Evolutionary conservation across 2,888 invertebrate genomes (phyloP), one percentile per base, ranked within the genome.

Genomic region (Drosophila demipolita): DNA sequence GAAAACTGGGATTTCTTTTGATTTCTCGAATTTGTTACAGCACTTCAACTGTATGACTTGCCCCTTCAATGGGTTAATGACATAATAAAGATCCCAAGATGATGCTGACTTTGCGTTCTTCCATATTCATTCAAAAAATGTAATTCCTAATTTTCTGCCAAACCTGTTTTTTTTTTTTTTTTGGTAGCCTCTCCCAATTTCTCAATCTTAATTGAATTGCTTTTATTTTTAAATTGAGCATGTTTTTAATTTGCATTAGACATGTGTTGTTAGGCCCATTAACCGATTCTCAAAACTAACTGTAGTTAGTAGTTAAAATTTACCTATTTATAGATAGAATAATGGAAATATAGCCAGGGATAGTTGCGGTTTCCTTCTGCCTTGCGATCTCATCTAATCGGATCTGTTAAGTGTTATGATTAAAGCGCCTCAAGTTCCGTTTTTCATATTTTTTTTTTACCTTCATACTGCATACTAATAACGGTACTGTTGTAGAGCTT

Each of bases 371-470:
- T 62, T 50, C 26, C 71, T 59, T 33, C 64, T 52, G 57, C 55
- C 23, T 9, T 9, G 17, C 36, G 77, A 75, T 67, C 40, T 26
- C 32, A 60, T 52, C 38, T 26, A 40, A 72, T 66, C n/a, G 29
- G 35, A 65, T 48, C 48, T 60, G 17, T 61, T 48, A 73, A 60
- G 62, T 78, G 52, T 73, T 73, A 68, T 64, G 49, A 59, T 57
- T 48, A 15, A 52, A 60, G 59, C 52, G 75, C 75, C 75, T 26
- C 68, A 54, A 78, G 75, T 73, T 78, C 23, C 73, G 52, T 76
- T 77, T 57, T 54, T 20, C 42, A 23, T 35, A 12, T 2, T 42
- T 54, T 20, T 59, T 23, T 15, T 35, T 2, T 54, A 32, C 32
- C 17, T 52, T 42, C 26, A 57, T 29, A 29, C 0, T 77, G 59